These are phyloP conservation scores for Struthio camelus DNA, from an alignment of 2,113 vertebrate genomes.

Conservation along the genomic window DNA sequence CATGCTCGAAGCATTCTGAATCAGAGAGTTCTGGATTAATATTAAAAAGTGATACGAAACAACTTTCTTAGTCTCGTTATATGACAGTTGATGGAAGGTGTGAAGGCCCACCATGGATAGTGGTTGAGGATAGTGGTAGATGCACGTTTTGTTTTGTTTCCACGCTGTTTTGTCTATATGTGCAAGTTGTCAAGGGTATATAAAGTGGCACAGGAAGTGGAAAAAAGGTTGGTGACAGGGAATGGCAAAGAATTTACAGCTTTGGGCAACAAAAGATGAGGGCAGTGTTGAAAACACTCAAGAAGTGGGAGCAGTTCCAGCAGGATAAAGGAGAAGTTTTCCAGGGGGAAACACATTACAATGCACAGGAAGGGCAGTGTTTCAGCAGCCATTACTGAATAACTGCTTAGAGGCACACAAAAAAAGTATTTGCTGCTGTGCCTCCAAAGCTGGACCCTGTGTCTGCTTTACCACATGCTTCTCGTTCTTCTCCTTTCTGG, in stretches of 20 bases:
- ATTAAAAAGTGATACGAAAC: background rate
- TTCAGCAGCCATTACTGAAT: background rate
- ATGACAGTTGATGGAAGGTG: background rate
- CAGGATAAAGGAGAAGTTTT: background rate
- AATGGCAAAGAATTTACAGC: background rate
- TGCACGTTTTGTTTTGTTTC: background rate
- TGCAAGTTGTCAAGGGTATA: background rate
- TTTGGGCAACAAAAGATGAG: fast-evolving
- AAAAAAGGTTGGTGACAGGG: fast-evolving
- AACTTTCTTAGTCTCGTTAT: background rate
- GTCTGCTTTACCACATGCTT: background rate
- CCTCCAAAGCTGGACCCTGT: background rate
- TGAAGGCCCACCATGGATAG: background rate
- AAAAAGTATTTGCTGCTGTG: background rate
- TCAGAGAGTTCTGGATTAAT: background rate
- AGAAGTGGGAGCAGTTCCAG: background rate
- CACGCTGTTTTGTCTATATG: background rate
- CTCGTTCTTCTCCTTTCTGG: background rate
- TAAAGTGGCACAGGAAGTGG: background rate
- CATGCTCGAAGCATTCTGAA: background rate
- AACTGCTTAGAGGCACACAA: background rate
- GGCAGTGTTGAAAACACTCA: background rate
- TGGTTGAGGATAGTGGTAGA: background rate
- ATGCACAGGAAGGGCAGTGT: background rate
- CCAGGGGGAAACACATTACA: background rate